These are phyloP conservation scores for Eclectus roratus DNA, from an alignment of 2,113 vertebrate species.

Conservation along the genomic window DNA sequence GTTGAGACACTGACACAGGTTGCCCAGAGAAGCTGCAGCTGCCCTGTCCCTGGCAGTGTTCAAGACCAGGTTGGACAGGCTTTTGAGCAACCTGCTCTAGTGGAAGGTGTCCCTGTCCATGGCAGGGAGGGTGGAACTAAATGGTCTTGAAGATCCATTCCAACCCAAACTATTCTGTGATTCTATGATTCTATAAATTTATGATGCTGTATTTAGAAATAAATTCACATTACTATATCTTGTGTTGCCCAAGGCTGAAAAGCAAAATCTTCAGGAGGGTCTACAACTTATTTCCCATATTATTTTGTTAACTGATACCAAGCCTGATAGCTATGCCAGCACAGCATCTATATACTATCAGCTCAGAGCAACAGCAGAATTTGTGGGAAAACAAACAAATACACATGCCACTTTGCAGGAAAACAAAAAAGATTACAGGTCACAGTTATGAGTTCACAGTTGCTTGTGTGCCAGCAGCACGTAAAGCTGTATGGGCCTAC, in stretches of 20 bases:
- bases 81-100: neutral
- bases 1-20: neutral
- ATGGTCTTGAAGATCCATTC: neutral
- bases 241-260: neutral
- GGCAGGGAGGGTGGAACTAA: neutral
- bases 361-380: neutral
- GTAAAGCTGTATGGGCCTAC: neutral
- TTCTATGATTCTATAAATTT: neutral
- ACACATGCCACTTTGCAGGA: neutral
- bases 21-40: neutral
- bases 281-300: neutral
- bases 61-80: neutral
- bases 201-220: neutral
- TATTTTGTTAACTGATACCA: neutral
- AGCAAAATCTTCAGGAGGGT: neutral
- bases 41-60: neutral
- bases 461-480: neutral
- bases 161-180: neutral
- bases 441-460: neutral
- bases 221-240: neutral
- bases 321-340: neutral
- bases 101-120: neutral
- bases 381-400: neutral
- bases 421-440: neutral
- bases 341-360: neutral